A percentile compares a stretch with the other conserved stretches of the same genome.
These are phyloP conservation scores for Scalopus aquaticus DNA, from an alignment of 2,113 vertebrate genomes.

Conservation along the genomic window DNA sequence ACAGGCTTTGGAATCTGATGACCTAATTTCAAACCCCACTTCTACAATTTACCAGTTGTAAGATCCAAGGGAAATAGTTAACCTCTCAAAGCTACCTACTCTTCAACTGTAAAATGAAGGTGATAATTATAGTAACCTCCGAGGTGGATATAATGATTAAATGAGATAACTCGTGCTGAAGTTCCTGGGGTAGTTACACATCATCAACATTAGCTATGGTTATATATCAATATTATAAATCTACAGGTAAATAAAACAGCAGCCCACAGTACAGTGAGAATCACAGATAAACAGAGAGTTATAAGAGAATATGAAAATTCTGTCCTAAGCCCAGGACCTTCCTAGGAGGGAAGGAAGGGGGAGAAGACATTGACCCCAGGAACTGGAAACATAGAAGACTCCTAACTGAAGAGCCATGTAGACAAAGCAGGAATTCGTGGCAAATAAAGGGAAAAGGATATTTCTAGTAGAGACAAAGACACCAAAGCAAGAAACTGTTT, in stretches of 20 bases:
- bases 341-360: too few species aligned
- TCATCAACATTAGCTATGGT: constrained; percentile 2
- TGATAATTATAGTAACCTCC: background rate
- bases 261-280: background rate
- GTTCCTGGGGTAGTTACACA: background rate
- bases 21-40: background rate
- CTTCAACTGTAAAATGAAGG: background rate
- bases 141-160: background rate
- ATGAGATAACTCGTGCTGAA: background rate
- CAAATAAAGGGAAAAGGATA: background rate
- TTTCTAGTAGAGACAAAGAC: background rate
- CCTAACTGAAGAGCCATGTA: background rate
- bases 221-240: background rate
- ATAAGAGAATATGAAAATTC: constrained; percentile 31
- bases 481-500: background rate
- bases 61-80: constrained; percentile 5
- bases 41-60: background rate
- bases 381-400: background rate
- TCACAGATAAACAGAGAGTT: constrained; percentile 26
- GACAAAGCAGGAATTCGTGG: background rate
- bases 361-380: background rate
- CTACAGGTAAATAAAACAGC: constrained; percentile 2
- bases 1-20: background rate
- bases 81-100: background rate
- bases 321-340: background rate